A percentile compares a stretch with the other conserved stretches of the same genome.
phyloP scores from a whole-genome alignment of 1,140 invertebrate genomes.

The Tetranychus urticae region DNA sequence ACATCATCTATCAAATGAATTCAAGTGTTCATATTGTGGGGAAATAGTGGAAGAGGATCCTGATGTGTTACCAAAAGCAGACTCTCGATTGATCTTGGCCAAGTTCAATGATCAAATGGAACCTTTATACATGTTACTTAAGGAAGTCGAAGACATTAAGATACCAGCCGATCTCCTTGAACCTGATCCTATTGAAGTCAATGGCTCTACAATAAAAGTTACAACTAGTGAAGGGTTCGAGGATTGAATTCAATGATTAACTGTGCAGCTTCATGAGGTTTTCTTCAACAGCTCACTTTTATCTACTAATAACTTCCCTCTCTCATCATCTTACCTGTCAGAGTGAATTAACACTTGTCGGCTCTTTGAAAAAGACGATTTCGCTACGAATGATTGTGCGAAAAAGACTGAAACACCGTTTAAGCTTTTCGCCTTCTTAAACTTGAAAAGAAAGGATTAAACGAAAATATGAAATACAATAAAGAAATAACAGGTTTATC shows the following conservation, averaged over 20 bases:
- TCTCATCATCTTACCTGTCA: too few species aligned
- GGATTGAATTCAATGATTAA: not conserved
- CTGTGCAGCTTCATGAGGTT: too few species aligned
- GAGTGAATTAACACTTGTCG: too few species aligned
- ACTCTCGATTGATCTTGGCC: constrained; percentile 62
- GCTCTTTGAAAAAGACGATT: too few species aligned
- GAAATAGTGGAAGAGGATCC: constrained; percentile 77
- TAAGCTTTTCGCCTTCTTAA: too few species aligned
- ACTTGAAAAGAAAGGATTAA: too few species aligned
- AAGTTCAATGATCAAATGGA: constrained; percentile 81
- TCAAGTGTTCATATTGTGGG: constrained; percentile 63
- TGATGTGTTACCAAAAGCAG: constrained; percentile 67
- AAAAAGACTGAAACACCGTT: too few species aligned
- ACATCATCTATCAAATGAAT: constrained; percentile 56
- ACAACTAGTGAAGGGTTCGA: not conserved
- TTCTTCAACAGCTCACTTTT: too few species aligned
- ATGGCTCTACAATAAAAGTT: constrained; percentile 12
- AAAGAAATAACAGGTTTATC: too few species aligned
- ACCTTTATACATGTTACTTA: constrained; percentile 43
- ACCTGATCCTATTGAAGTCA: constrained; percentile 39
- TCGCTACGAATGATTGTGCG: too few species aligned
- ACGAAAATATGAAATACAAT: too few species aligned
- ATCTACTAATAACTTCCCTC: too few species aligned
- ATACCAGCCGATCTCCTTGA: constrained; percentile 74
- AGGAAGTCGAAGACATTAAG: constrained; percentile 82